Percentiles rank a stretch among this genome's conserved stretches.
Evolutionary conservation across 2,113 vertebrate genomes (phyloP).

Genomic region (Petromus typicus): DNA sequence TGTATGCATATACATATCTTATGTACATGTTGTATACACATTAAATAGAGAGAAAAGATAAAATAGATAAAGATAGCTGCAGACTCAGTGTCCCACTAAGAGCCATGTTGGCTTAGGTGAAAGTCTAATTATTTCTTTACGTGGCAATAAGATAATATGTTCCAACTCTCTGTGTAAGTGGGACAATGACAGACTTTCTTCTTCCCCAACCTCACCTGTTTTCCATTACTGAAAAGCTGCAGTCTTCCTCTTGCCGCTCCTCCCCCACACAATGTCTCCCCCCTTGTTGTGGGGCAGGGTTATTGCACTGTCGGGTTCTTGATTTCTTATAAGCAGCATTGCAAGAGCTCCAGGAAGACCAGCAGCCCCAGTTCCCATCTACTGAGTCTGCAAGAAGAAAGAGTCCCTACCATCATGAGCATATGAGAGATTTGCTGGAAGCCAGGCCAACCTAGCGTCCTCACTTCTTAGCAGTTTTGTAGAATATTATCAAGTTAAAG

Average conservation of each 20-base stretch:
- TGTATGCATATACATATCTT: not conserved
- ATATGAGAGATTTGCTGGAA: not conserved
- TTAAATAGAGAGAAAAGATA: not conserved
- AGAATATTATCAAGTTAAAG: not conserved
- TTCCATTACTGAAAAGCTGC: conserved; percentile 90
- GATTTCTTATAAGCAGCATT: conserved; percentile 86
- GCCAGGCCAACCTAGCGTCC: too few species aligned
- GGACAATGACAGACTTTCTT: not conserved
- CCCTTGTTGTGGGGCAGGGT: conserved; percentile 87
- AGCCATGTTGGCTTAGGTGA: not conserved
- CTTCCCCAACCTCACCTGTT: conserved; percentile 82
- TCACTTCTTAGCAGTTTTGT: not conserved
- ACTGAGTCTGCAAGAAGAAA: conserved; percentile 86
- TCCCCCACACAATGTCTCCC: conserved; percentile 89
- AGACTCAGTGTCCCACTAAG: not conserved
- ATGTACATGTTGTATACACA: not conserved
- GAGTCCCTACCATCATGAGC: rapidly evolving
- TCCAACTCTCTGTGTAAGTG: not conserved
- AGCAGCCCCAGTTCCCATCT: conserved; percentile 95
- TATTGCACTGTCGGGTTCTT: conserved; percentile 90
- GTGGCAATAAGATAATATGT: not conserved
- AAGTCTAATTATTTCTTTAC: not conserved
- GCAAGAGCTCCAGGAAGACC: conserved; percentile 93
- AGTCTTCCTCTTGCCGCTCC: conserved; percentile 86
- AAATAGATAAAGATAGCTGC: not conserved